Evolutionary conservation across 2,113 vertebrate genomes (phyloP).

Genomic region (Nannobrachium achirus): DNA sequence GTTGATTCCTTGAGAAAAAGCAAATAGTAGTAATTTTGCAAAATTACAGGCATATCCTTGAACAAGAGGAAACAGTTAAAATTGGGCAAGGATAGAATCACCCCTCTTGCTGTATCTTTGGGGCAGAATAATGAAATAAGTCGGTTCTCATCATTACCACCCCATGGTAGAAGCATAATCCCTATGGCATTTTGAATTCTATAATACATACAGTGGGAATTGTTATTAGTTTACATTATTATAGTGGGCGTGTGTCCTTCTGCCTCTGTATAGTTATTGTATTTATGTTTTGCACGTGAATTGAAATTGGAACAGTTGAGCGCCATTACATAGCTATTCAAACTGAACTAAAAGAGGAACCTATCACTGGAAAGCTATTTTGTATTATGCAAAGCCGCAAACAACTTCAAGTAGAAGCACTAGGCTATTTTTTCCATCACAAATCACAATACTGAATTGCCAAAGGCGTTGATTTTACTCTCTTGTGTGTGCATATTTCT

Average conservation of each 20-base stretch:
- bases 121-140: constrained; percentile 77
- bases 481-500: constrained; percentile 16
- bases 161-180: constrained; percentile 74
- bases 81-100: constrained; percentile 64
- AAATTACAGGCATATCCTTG: constrained; percentile 77
- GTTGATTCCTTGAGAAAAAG: constrained; percentile 76
- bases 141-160: constrained; percentile 77
- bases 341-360: constrained; percentile 51
- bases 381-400: constrained; percentile 52
- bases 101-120: constrained; percentile 63
- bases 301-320: constrained; percentile 69
- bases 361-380: constrained; percentile 58
- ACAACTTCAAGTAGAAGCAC: constrained; percentile 52
- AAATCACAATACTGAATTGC: constrained; percentile 48
- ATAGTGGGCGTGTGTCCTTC: constrained; percentile 59
- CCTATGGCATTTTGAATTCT: constrained; percentile 74
- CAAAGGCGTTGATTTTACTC: constrained; percentile 44
- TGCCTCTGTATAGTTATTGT: constrained; percentile 70
- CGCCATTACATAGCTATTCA: constrained; percentile 67
- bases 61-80: constrained; percentile 71
- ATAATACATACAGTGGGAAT: constrained; percentile 74
- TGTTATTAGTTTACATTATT: constrained; percentile 80
- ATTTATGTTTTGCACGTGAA: constrained; percentile 81
- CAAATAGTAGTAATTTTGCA: constrained; percentile 79
- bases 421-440: constrained; percentile 36